Evolutionary conservation across 30 jellyfish, hydroid and myxozoan species (phyloP).

Genomic region (Hydra vulgaris): DNA sequence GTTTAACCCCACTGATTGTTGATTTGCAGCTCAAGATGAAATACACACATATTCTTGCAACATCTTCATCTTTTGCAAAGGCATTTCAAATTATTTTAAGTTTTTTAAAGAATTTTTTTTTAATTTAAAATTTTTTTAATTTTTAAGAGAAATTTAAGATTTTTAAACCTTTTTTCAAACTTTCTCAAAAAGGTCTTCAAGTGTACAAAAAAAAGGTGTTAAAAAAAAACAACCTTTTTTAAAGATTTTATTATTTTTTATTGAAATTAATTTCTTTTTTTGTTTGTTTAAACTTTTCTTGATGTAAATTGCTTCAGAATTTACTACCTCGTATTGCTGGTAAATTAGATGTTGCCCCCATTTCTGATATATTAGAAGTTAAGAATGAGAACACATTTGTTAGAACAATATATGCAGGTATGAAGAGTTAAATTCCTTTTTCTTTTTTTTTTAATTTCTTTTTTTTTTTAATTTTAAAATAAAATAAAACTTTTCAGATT

Average conservation of each 20-base stretch:
- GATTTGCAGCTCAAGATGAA: slow-evolving; percentile 70
- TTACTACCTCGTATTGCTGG: slow-evolving; percentile 94
- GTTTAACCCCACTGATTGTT: slow-evolving; percentile 51
- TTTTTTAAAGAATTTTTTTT: too few relatives aligned
- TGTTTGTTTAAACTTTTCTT: too few relatives aligned
- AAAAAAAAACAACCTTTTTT: too few relatives aligned
- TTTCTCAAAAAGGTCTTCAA: too few relatives aligned
- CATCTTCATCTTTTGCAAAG: slow-evolving; percentile 71
- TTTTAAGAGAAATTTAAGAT: too few relatives aligned
- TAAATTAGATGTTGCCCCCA: slow-evolving; percentile 88
- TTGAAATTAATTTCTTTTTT: too few relatives aligned
- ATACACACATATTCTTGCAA: slow-evolving; percentile 73
- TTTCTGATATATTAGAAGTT: slow-evolving; percentile 65
- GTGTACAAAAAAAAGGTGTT: too few relatives aligned
- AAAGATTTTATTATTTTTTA: too few relatives aligned
- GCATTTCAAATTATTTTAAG: too few relatives aligned
- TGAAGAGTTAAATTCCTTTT: too few relatives aligned
- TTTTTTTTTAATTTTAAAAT: neutral
- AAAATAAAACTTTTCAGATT: neutral
- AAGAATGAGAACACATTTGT: slow-evolving; percentile 86
- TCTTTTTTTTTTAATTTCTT: too few relatives aligned
- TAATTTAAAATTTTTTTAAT: neutral
- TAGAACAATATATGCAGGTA: slow-evolving; percentile 92
- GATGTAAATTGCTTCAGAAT: slow-evolving; percentile 41
- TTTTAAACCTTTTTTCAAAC: too few relatives aligned